Percentiles rank a stretch among this genome's conserved stretches.
phyloP scores from a whole-genome alignment of 2,888 invertebrate species.

The Cremastinae sp. region DNA sequence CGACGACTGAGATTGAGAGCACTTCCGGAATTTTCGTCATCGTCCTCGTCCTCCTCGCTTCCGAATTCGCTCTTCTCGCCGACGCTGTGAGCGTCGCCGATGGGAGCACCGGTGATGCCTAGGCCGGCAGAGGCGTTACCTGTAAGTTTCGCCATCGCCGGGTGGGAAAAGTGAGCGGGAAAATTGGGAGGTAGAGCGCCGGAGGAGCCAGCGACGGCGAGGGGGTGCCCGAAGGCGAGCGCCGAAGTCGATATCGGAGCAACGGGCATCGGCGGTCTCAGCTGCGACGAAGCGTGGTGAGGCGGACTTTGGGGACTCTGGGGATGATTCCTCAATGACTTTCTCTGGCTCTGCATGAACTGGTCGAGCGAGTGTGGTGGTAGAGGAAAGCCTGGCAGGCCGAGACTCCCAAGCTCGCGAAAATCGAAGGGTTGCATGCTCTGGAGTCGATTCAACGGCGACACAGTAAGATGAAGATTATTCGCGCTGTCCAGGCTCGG shows the following conservation, averaged over 20 bases:
- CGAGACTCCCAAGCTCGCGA: conserved; percentile 87
- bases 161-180: conserved; percentile 76
- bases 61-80: conserved; percentile 81
- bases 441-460: conserved; percentile 93
- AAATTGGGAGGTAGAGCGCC: conserved; percentile 77
- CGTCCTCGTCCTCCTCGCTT: conserved; percentile 84
- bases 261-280: conserved; percentile 75
- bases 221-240: conserved; percentile 74
- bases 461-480: conserved; percentile 81
- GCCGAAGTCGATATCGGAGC: conserved; percentile 76
- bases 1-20: conserved; percentile 85
- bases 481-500: conserved; percentile 81
- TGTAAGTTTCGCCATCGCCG: conserved; percentile 72
- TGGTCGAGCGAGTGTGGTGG: conserved; percentile 69
- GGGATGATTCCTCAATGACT: conserved; percentile 70
- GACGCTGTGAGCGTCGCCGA: conserved; percentile 74
- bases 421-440: conserved; percentile 98
- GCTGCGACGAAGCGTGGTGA: conserved; percentile 69
- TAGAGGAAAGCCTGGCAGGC: conserved; percentile 83
- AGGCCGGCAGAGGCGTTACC: conserved; percentile 62
- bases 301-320: conserved; percentile 78
- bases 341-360: conserved; percentile 68
- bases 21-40: conserved; percentile 84
- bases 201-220: conserved; percentile 76
- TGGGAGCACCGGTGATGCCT: conserved; percentile 66